Evolutionary conservation across 2,888 invertebrate genomes (phyloP), one percentile per base, ranked within the genome.

Genomic region (Steinernema hermaphroditum): DNA sequence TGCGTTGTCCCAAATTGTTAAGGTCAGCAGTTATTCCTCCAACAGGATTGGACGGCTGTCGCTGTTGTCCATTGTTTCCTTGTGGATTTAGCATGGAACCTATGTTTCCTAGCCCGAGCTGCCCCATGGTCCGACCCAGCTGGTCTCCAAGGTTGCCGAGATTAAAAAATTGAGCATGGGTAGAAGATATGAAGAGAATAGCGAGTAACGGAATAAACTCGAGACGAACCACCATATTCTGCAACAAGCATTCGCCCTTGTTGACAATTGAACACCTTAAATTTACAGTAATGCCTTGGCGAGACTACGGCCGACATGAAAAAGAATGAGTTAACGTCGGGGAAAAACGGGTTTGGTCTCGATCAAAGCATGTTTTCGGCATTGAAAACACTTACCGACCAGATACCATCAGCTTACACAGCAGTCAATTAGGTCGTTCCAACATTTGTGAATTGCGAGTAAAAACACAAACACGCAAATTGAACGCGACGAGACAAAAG

Each of bases 261-360:
- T 62, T 62, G 62, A 29, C 62, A 32, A 27, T 62, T 22, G 16
- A 62, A 34, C 62, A 62, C 32, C 62, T 62, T 34, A 12, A 62
- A 16, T 62, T 62, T 62, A 32, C 62, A 32, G 62, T 62, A 62
- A 32, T 32, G 62, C 29, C 27, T 62, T 32, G 16, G 32, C 16
- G 6, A 22, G 62, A 62, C 22, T 62, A 32, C 32, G 32, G 34
- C 16, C 29, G 62, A 16, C 29, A 29, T n/a, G 62, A 32, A 62
- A 62, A 62, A 62, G 34, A 12, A 29, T 29, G 32, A 62, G 9
- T 32, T 62, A 6, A 27, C 27, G 62, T 16, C n/a, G 62, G 29
- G 62, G 62, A 62, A 62, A 62, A 62, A 62, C 62, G 62, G 62
- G 62, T 62, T 62, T 29, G 34, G 32, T 4, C 29, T 62, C 62